A percentile compares a stretch with the other conserved stretches of the same genome.
Evolutionary conservation across 2,797 vertebrate genomes (phyloP).

Genomic region (Tolypeutes matacus): DNA sequence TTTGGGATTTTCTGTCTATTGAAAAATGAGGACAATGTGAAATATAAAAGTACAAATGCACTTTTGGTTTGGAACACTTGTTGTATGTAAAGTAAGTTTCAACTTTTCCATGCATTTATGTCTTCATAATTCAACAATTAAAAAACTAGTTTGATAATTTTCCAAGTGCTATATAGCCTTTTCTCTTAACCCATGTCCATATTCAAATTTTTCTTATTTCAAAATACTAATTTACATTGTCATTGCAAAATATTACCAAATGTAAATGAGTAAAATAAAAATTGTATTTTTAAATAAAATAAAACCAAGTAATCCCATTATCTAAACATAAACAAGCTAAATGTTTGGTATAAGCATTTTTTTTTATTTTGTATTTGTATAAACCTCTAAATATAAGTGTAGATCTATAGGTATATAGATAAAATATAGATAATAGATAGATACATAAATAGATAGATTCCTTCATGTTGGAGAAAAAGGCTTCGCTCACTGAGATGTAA

Average conservation of each 20-base stretch:
- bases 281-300: neutral
- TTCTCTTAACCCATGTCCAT: neutral
- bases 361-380: neutral
- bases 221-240: neutral
- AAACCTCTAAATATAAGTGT: neutral
- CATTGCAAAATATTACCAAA: neutral
- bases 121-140: neutral
- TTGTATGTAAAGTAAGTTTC: neutral
- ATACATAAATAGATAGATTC: neutral
- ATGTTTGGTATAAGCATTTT: neutral
- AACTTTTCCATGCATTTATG: neutral
- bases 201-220: neutral
- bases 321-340: neutral
- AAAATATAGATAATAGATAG: neutral
- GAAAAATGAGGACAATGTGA: slow-evolving; percentile 24
- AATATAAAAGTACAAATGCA: neutral
- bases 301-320: neutral
- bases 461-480: no score
- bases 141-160: neutral
- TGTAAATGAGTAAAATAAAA: neutral
- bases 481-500: no score
- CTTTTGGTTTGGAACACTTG: neutral
- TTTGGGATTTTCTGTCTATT: slow-evolving; percentile 9
- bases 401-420: neutral
- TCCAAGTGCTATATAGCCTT: neutral